phyloP scores from a whole-genome alignment of 1,140 invertebrate genomes.

The Cherax destructor region DNA sequence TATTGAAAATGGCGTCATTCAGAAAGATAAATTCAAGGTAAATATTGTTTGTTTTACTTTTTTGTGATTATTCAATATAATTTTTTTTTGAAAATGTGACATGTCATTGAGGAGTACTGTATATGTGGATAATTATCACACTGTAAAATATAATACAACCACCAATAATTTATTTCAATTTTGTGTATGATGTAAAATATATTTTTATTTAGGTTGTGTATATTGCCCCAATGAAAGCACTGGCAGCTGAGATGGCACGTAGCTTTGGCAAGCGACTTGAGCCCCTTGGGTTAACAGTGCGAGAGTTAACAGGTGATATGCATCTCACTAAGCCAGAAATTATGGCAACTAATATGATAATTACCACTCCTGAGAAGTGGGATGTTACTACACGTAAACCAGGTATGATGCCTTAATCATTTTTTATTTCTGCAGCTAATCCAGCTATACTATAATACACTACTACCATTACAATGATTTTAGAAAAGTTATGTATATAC shows the following conservation, averaged over 20 bases:
- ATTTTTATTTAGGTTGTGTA: conserved; percentile 89
- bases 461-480: no score
- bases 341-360: conserved; percentile 96
- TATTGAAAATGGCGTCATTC: conserved; percentile 86
- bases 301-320: conserved; percentile 98
- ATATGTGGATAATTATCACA: no score
- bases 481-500: no score
- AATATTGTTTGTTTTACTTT: neutral
- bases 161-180: no score
- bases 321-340: conserved; percentile 97
- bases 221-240: conserved; percentile 99
- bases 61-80: neutral
- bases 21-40: conserved; percentile 95
- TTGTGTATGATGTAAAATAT: neutral
- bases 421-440: no score
- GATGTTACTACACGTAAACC: conserved; percentile 98
- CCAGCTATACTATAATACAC: no score
- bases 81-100: no score
- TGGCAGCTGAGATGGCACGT: conserved; percentile 98
- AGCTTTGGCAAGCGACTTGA: conserved; percentile 91
- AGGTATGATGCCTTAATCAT: conserved; percentile 72
- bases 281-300: conserved; percentile 87
- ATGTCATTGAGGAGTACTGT: no score
- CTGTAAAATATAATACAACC: neutral
- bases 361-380: conserved; percentile 99